Evolutionary conservation across 2,113 vertebrate species (phyloP).

Genomic region (Hylia prasina): DNA sequence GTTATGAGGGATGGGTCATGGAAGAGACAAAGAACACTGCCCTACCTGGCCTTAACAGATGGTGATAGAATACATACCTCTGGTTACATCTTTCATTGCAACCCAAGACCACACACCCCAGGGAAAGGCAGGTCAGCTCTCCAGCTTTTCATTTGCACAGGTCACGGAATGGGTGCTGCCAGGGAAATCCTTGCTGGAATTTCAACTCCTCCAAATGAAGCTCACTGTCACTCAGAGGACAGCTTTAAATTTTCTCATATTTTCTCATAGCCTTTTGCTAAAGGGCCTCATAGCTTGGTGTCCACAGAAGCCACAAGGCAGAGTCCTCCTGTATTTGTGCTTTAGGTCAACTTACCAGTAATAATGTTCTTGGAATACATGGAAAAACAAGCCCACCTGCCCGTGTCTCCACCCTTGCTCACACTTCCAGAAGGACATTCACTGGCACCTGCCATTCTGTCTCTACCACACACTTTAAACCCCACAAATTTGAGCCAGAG

Average conservation of each 20-base stretch:
- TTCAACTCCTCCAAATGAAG: neutral
- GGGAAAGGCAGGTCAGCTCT: accelerated
- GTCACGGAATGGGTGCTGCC: neutral
- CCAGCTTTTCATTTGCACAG: neutral
- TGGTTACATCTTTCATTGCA: neutral
- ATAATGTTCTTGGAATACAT: neutral
- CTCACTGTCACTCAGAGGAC: neutral
- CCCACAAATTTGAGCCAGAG: neutral
- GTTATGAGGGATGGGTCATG: neutral
- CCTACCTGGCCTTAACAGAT: neutral
- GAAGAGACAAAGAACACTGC: neutral
- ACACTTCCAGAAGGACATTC: neutral
- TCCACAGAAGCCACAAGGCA: neutral
- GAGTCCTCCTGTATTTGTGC: neutral
- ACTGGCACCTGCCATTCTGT: neutral
- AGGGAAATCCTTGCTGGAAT: neutral
- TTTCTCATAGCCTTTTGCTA: neutral
- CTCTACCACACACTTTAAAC: neutral
- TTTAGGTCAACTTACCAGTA: neutral
- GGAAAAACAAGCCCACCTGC: neutral
- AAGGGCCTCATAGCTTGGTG: neutral
- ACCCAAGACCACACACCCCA: accelerated
- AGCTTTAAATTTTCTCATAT: neutral
- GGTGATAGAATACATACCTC: neutral
- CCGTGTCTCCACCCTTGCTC: neutral